phyloP scores from a whole-genome alignment of 2,888 invertebrate genomes.

The Campoletis raptor region DNA sequence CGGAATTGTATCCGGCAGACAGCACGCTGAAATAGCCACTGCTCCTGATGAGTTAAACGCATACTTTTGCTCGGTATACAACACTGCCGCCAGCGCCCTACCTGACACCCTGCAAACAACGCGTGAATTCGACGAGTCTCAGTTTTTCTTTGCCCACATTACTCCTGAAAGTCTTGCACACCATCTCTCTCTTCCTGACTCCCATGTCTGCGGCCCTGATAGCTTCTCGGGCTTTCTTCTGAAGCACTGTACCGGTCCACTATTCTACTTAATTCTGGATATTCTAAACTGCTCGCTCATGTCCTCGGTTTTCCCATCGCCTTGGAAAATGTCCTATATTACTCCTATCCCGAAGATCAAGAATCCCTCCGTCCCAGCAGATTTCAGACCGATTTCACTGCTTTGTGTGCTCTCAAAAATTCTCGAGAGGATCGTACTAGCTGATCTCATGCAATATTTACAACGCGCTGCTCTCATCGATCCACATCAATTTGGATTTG shows the following conservation, averaged over 20 bases:
- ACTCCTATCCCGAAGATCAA: constrained; percentile 13
- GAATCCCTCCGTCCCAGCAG: background rate
- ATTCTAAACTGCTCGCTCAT: background rate
- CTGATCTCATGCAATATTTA: background rate
- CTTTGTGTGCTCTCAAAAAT: constrained; percentile 13
- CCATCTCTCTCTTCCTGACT: background rate
- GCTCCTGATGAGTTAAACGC: background rate
- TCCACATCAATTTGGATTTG: constrained; percentile 10
- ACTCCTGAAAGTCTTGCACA: background rate
- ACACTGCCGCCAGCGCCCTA: background rate
- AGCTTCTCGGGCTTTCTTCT: background rate
- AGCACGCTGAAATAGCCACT: background rate
- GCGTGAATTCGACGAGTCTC: background rate
- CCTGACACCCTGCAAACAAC: background rate
- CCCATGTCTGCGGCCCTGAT: background rate
- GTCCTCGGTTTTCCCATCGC: background rate
- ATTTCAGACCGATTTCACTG: constrained; percentile 14
- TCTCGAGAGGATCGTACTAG: constrained; percentile 7
- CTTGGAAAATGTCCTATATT: constrained; percentile 31
- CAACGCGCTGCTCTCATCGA: background rate
- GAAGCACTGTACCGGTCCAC: background rate
- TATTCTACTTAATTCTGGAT: background rate
- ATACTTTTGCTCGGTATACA: constrained; percentile 7
- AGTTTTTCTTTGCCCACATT: background rate
- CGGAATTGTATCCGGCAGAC: background rate